Evolutionary conservation across 1,140 invertebrate genomes (phyloP).

Genomic region (Drosophila melanogaster): Release_6_plus_ISO1_MT NC_004354.4:1982501-1983000

Average conservation of each 20-base stretch:
- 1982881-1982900: conserved; percentile 4
- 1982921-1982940: too few species aligned
- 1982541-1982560: too few species aligned
- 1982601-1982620: too few species aligned
- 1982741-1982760: conserved; percentile 56
- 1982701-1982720: conserved; percentile 12
- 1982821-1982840: conserved; percentile 27
- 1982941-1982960: too few species aligned
- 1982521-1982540: too few species aligned
- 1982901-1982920: not conserved
- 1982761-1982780: conserved; percentile 10
- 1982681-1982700: not conserved
- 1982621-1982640: too few species aligned
- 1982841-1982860: conserved; percentile 5
- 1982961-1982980: too few species aligned
- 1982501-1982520: too few species aligned
- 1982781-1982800: conserved; percentile 34
- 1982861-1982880: conserved; percentile 10
- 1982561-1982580: too few species aligned
- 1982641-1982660: not conserved
- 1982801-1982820: conserved; percentile 41
- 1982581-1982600: too few species aligned
- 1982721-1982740: conserved; percentile 29
- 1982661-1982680: conserved; percentile 20
- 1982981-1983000: not conserved